Conservation (phyloP, 2,113 vertebrate genomes). For the Oryzias curvinotus region DNA sequence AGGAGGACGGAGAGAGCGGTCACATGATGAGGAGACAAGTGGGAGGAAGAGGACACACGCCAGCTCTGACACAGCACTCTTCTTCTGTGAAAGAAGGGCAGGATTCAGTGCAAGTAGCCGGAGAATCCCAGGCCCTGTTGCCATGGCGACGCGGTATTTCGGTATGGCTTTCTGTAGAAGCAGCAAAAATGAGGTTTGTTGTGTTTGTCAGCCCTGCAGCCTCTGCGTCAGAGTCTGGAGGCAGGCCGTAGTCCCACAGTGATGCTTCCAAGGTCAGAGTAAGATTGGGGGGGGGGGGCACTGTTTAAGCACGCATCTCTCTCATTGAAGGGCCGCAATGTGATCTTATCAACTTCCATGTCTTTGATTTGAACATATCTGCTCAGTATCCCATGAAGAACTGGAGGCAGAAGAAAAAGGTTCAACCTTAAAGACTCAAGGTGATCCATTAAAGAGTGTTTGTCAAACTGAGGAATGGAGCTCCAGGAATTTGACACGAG, state of each 20-base stretch:
- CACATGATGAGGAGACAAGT: conserved; percentile 19
- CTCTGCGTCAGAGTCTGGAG: conserved; percentile 57
- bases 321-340: no score
- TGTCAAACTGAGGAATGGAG: no score
- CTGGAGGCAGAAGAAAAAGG: no score
- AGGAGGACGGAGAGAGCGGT: conserved; percentile 12
- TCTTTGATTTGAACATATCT: no score
- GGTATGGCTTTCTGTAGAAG: conserved; percentile 21
- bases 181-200: conserved; percentile 1
- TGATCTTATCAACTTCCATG: no score
- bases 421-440: no score
- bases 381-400: no score
- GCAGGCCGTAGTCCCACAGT: conserved; percentile 36
- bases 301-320: no score
- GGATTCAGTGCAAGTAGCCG: conserved; percentile 25
- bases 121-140: conserved; percentile 15
- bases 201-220: conserved; percentile 36
- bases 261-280: conserved; percentile 58
- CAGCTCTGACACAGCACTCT: conserved; percentile 63
- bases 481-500: no score
- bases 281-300: neutral
- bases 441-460: no score
- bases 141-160: conserved; percentile 21
- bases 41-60: conserved; percentile 39
- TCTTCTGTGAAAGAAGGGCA: conserved; percentile 12